Conservation (phyloP, 37 sponge, comb jelly and placozoan genomes). For the Eunapius fragilis region DNA sequence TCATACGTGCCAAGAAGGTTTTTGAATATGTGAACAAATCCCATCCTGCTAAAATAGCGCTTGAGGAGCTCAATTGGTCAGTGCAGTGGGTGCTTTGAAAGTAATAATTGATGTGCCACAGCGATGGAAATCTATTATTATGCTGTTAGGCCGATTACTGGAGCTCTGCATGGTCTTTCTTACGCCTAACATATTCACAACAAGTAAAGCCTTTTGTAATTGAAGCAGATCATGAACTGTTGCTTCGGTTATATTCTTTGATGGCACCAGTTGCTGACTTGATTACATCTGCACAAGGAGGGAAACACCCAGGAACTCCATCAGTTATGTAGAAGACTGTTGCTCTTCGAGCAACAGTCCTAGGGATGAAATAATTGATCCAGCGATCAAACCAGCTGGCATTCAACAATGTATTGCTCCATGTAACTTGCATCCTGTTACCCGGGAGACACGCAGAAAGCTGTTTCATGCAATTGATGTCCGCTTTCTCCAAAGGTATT, state of each 20-base stretch:
- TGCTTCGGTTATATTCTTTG: not conserved
- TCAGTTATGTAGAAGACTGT: not conserved
- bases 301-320: not conserved
- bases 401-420: not conserved
- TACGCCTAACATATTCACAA: no score
- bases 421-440: not conserved
- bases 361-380: not conserved
- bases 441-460: not conserved
- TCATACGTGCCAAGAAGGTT: no score
- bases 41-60: no score
- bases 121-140: no score
- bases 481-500: not conserved
- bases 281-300: not conserved
- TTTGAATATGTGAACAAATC: no score
- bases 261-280: not conserved
- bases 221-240: not conserved
- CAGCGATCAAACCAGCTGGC: not conserved
- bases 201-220: no score
- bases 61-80: no score
- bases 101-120: no score
- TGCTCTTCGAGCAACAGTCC: not conserved
- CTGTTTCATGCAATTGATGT: not conserved
- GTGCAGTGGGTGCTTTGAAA: no score
- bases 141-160: no score
- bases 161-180: no score